phyloP scores from a whole-genome alignment of 2,888 invertebrate genomes.

The Chymomyza caudatula region DNA sequence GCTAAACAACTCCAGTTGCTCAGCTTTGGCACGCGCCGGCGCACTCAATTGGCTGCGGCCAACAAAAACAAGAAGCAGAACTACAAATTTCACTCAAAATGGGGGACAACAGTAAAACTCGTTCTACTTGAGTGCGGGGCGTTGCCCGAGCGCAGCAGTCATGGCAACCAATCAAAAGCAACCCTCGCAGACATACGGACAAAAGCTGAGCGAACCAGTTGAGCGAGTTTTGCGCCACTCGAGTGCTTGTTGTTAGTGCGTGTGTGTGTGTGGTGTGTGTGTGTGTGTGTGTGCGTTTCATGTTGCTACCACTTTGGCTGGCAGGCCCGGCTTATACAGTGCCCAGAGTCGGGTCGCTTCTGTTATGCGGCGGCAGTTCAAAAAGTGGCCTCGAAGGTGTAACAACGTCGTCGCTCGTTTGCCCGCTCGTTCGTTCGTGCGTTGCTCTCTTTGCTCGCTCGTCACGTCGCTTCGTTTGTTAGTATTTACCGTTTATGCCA shows the following conservation, averaged over 20 bases:
- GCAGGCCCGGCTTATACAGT: slow-evolving; percentile 9
- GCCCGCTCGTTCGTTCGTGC: slow-evolving; percentile 20
- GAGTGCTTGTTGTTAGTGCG: slow-evolving; percentile 10
- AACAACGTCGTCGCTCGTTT: slow-evolving; percentile 51
- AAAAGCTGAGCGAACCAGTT: slow-evolving; percentile 48
- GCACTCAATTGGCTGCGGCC: slow-evolving; percentile 58
- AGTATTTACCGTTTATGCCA: no score
- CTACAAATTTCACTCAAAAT: slow-evolving; percentile 62
- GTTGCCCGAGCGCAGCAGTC: slow-evolving; percentile 46
- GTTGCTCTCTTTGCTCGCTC: slow-evolving; percentile 24
- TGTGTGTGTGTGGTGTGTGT: slow-evolving; percentile 22
- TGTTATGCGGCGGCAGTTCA: slow-evolving; percentile 61
- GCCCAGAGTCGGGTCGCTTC: slow-evolving; percentile 26
- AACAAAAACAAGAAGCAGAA: neutral
- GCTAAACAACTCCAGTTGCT: slow-evolving; percentile 24
- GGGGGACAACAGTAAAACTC: slow-evolving; percentile 63
- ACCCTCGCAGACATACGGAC: slow-evolving; percentile 44
- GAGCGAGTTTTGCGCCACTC: slow-evolving; percentile 52
- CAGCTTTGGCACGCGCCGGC: slow-evolving; percentile 66
- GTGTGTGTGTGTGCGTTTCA: neutral
- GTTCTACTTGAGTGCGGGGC: slow-evolving; percentile 56
- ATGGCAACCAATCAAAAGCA: slow-evolving; percentile 69
- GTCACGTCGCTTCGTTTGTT: slow-evolving; percentile 4
- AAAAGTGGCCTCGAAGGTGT: slow-evolving; percentile 68
- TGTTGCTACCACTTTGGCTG: slow-evolving; percentile 43